Base-by-base conservation (phyloP, 2,113 vertebrate genomes). In the Cercopithecus mona region DNA sequence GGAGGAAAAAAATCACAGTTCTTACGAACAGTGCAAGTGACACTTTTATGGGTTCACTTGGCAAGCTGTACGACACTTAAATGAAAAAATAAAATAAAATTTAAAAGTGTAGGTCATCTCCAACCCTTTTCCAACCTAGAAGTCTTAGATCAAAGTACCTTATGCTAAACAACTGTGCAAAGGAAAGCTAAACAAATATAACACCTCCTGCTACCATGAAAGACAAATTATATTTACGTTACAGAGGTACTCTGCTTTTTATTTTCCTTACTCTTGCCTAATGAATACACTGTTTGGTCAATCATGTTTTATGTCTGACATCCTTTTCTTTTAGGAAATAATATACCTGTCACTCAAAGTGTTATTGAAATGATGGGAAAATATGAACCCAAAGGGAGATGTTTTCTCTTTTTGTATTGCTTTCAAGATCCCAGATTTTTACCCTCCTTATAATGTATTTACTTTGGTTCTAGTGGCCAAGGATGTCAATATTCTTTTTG, bases 401-500 rank as follows among this genome's bases (percentile, higher is more conserved):
- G 30, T 43, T 43, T 80, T 83, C 70, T 89, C n/a, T 93, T 50
- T 38, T 4, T 20, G 8, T 23, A 6, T 48, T 81, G 17, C 52
- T 45, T 96, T 78, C 66, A 66, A 85, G 87, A 64, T 57, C 59
- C 61, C 84, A 70, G 11, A 32, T 93, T 32, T 3, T 97, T 95
- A 90, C 11, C 45, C 68, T 27, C 75, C 38, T 45, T 81, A 70
- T 91, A 64, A 96, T 96, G 27, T 88, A 83, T 96, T 98, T 95
- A 52, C 61, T 96, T 97, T 96, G 45, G 76, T 98, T 98, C 88
- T 96, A 99, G 99, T 99, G 99, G 99, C 98, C 98, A 99, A 99
- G 97, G 99, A 99, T 95, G 99, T 99, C 94, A 99, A 99, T 85
- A 99, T 99, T 98, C 99, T 99, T 97, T 99, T 99, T 96, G 99